Percentiles rank a stretch among this genome's conserved stretches.
phyloP scores from a whole-genome alignment of 2,113 vertebrate species.

The Gnathonemus longibarbis region DNA sequence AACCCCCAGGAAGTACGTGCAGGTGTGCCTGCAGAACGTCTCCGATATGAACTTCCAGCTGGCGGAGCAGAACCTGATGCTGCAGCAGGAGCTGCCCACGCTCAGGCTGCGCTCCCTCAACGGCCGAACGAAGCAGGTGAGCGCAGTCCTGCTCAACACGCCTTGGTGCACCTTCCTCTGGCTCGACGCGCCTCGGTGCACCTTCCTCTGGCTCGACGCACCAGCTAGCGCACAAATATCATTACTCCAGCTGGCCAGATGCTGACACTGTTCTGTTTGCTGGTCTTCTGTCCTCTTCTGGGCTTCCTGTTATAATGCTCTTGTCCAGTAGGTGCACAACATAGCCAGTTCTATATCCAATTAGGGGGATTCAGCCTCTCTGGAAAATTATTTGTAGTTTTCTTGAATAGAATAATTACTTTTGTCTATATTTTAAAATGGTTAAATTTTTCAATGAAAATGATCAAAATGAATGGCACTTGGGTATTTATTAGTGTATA shows the following conservation, averaged over 20 bases:
- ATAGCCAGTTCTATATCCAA: neutral
- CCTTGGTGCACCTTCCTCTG: neutral
- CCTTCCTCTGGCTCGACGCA: too few relatives aligned
- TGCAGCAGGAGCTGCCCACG: slow-evolving; percentile 44
- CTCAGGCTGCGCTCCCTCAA: slow-evolving; percentile 72
- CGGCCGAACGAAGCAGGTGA: slow-evolving; percentile 71
- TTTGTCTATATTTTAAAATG: neutral
- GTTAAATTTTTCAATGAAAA: neutral
- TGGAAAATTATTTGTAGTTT: neutral
- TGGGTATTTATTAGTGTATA: neutral
- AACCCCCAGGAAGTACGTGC: slow-evolving; percentile 81
- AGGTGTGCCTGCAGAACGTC: slow-evolving; percentile 86
- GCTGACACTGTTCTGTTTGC: neutral
- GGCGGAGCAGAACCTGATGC: slow-evolving; percentile 66
- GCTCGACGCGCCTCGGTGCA: neutral
- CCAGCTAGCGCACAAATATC: neutral
- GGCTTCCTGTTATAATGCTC: neutral
- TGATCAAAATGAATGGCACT: neutral
- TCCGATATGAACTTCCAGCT: slow-evolving; percentile 80
- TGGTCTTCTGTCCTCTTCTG: neutral
- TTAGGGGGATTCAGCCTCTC: neutral
- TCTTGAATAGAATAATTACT: neutral
- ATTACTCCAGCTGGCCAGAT: neutral
- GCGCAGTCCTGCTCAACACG: neutral
- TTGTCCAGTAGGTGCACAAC: neutral